A percentile compares a stretch with the other conserved stretches of the same genome.
phyloP scores from a whole-genome alignment of 1,140 invertebrate genomes.

The Cyclargus thomasi region DNA sequence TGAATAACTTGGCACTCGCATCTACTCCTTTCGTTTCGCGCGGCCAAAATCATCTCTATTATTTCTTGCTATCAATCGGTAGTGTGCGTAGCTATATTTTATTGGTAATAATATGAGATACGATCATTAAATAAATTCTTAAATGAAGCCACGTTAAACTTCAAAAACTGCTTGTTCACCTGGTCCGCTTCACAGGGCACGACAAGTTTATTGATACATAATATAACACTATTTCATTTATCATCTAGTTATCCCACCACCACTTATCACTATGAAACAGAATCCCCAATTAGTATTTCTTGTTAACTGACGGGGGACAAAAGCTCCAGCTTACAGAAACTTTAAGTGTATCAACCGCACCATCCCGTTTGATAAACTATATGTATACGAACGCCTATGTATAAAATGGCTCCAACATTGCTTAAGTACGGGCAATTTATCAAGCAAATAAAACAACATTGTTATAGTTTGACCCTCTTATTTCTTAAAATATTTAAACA shows the following conservation, averaged over 20 bases:
- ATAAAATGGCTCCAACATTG: background rate
- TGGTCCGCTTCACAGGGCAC: no score
- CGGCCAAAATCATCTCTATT: constrained; percentile 15
- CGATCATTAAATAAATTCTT: no score
- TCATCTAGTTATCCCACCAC: background rate
- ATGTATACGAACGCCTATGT: background rate
- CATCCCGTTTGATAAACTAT: background rate
- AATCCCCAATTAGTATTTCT: background rate
- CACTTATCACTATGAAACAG: background rate
- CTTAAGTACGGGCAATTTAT: background rate
- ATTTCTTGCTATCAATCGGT: constrained; percentile 15
- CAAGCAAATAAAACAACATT: background rate
- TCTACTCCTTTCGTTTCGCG: constrained; percentile 3
- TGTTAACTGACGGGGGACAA: background rate
- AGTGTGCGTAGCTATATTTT: constrained; percentile 5
- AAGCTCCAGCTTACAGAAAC: background rate
- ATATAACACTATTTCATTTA: background rate
- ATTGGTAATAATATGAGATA: background rate
- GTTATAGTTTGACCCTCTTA: background rate
- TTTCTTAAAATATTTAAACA: no score
- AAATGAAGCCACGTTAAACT: no score
- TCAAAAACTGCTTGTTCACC: no score
- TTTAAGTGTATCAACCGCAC: background rate
- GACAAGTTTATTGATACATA: background rate
- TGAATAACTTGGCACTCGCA: constrained; percentile 16